Conservation (phyloP, 2,888 invertebrate species). For the Shargacucullia verbasci region DNA sequence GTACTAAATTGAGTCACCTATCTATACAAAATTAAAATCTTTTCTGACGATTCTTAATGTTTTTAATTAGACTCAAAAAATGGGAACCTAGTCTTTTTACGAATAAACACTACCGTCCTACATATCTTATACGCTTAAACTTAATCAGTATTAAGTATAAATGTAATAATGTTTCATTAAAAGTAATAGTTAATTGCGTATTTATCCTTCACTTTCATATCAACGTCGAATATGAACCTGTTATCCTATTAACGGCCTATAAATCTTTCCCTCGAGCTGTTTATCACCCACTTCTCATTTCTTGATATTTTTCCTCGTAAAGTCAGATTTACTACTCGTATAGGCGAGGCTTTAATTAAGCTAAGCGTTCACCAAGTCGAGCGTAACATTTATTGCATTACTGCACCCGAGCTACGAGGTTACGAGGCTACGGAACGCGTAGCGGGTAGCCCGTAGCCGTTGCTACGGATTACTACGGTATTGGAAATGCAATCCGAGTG, state of each 20-base stretch:
- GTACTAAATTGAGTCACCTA: no score
- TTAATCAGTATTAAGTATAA: no score
- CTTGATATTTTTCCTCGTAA: constrained; percentile 13
- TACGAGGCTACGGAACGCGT: constrained; percentile 31
- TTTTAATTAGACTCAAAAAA: no score
- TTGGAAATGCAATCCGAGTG: constrained; percentile 50
- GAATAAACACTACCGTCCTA: no score
- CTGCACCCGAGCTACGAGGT: constrained; percentile 12
- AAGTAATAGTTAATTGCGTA: not conserved
- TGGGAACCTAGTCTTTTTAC: no score
- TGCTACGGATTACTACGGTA: constrained; percentile 43
- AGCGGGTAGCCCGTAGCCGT: constrained; percentile 29
- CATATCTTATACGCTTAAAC: no score
- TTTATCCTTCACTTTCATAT: not conserved
- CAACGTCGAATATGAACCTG: not conserved
- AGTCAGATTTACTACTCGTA: constrained; percentile 9
- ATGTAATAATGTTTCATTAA: no score
- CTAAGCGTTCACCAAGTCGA: constrained; percentile 28
- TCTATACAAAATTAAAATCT: no score
- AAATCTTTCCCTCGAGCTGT: not conserved
- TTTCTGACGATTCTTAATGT: no score
- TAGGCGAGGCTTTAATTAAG: constrained; percentile 32
- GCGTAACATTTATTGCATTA: constrained; percentile 23
- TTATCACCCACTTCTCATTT: constrained; percentile 12
- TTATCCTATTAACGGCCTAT: constrained; percentile 5